Conservation (phyloP, 2,113 vertebrate genomes). For the Psettodes erumei region DNA sequence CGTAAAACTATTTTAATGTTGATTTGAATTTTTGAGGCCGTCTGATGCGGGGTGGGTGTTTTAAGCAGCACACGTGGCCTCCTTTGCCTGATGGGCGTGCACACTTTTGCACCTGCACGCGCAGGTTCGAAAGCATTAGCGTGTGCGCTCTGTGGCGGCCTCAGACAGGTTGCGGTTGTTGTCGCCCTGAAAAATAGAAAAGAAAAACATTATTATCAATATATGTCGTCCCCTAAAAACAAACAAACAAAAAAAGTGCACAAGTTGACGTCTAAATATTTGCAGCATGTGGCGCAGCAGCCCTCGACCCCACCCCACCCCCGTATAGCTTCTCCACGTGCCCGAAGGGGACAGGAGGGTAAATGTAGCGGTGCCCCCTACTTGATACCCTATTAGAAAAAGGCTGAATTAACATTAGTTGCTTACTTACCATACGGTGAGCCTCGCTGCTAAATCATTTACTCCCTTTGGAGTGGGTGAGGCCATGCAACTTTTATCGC, state of each 20-base stretch:
- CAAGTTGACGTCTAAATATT: constrained; percentile 21
- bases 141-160: not conserved
- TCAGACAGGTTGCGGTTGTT: not conserved
- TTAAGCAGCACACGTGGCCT: constrained; percentile 55
- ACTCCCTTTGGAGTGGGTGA: constrained; percentile 74
- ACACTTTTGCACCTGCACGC: not conserved
- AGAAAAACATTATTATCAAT: not conserved
- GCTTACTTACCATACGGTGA: constrained; percentile 71
- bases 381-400: constrained; percentile 69
- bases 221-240: not conserved
- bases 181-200: not conserved
- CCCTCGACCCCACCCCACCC: not conserved
- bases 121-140: not conserved
- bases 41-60: constrained; percentile 46
- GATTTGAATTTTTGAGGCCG: constrained; percentile 94
- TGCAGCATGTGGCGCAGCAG: not conserved
- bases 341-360: constrained; percentile 43
- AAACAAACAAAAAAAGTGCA: not conserved
- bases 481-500: constrained; percentile 79
- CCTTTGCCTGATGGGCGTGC: constrained; percentile 17
- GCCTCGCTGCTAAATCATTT: constrained; percentile 74
- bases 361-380: constrained; percentile 50
- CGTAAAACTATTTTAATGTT: constrained; percentile 94
- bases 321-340: not conserved
- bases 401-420: constrained; percentile 78